These are phyloP conservation scores for Diadophis punctatus DNA, from an alignment of 2,113 vertebrate species.

Conservation along the genomic window DNA sequence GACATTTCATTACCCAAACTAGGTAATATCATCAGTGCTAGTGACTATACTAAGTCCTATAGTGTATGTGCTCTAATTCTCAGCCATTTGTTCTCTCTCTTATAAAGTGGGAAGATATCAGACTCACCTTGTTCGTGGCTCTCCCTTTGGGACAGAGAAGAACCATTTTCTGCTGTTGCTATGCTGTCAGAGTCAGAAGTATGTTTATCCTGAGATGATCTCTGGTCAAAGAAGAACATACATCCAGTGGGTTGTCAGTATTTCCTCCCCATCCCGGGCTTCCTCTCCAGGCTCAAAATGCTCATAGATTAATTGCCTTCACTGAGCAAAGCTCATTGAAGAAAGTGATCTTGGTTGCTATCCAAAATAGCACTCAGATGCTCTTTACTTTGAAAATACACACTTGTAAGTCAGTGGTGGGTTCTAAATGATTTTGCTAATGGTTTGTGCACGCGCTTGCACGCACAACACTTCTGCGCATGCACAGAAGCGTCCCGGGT, in stretches of 20 bases:
- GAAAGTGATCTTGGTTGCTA: background rate
- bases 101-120: background rate
- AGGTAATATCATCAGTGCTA: background rate
- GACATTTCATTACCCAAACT: background rate
- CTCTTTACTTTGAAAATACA: background rate
- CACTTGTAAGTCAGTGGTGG: background rate
- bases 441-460: too few relatives aligned
- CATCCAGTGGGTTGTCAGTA: background rate
- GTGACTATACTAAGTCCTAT: background rate
- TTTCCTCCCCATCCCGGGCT: rapidly evolving
- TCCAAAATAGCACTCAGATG: background rate
- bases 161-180: slow-evolving; percentile 70
- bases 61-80: background rate
- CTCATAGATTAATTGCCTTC: background rate
- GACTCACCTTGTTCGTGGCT: slow-evolving; percentile 76
- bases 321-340: rapidly evolving
- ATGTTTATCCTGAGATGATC: slow-evolving; percentile 84
- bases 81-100: background rate
- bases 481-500: too few relatives aligned
- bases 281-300: rapidly evolving
- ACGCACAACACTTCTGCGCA: too few relatives aligned
- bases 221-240: slow-evolving; percentile 62
- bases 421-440: too few relatives aligned
- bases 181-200: slow-evolving; percentile 87
- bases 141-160: slow-evolving; percentile 65